phyloP scores from a whole-genome alignment of 2,797 vertebrate species.

The Chelmon rostratus region DNA sequence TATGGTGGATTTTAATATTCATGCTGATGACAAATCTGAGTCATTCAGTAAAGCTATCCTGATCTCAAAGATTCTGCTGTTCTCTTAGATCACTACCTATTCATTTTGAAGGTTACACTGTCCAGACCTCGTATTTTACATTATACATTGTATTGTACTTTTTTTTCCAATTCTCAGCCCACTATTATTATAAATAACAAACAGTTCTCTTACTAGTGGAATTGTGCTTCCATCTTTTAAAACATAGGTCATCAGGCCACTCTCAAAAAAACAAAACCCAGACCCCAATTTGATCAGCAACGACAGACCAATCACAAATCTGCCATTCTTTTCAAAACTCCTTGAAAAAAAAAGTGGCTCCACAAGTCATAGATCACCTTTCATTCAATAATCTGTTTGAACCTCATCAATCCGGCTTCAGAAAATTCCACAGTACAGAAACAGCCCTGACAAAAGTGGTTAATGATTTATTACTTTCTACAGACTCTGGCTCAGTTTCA shows the following conservation, averaged over 20 bases:
- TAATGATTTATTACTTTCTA: too few relatives aligned
- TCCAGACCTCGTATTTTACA: too few relatives aligned
- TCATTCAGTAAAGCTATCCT: too few relatives aligned
- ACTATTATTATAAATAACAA: not conserved
- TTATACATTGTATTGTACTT: too few relatives aligned
- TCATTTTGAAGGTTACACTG: too few relatives aligned
- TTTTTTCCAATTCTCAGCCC: not conserved
- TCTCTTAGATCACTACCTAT: too few relatives aligned
- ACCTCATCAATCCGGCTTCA: not conserved
- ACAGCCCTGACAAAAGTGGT: not conserved
- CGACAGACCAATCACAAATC: not conserved
- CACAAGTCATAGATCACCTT: not conserved
- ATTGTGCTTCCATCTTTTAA: not conserved
- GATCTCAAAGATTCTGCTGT: too few relatives aligned
- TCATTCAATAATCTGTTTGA: not conserved
- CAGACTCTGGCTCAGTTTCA: too few relatives aligned
- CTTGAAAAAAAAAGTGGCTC: not conserved
- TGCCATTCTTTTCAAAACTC: not conserved
- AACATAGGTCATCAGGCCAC: not conserved
- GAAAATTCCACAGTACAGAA: constrained; percentile 3
- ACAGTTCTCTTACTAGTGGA: not conserved
- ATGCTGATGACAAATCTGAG: too few relatives aligned
- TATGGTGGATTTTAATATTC: too few relatives aligned
- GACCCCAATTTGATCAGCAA: not conserved
- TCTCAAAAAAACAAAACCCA: not conserved